Conservation (phyloP, 2,113 vertebrate species). For the Fulica atra region DNA sequence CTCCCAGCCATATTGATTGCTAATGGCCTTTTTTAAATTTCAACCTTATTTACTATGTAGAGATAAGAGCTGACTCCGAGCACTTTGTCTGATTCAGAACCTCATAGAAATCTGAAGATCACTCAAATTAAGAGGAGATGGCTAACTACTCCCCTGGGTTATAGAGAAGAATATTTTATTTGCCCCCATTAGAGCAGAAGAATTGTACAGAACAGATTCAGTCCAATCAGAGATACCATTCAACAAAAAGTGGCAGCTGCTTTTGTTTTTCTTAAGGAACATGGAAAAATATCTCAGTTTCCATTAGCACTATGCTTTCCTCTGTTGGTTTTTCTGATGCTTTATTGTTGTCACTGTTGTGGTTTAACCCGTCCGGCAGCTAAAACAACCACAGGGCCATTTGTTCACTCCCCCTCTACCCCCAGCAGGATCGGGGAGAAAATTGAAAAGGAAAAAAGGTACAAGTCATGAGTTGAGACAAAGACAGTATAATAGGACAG, state of each 20-base stretch:
- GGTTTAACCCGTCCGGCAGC: too few relatives aligned
- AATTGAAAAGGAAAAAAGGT: too few relatives aligned
- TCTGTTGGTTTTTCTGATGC: neutral
- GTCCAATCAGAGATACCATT: neutral
- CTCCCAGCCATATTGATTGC: conserved; percentile 52
- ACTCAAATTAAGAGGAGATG: conserved; percentile 72
- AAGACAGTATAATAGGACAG: too few relatives aligned
- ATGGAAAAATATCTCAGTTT: neutral
- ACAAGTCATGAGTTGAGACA: too few relatives aligned
- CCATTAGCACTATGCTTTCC: neutral
- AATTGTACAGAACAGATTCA: neutral
- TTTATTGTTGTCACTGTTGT: neutral
- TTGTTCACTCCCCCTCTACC: too few relatives aligned
- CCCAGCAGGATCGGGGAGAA: too few relatives aligned
- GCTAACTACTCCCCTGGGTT: conserved; percentile 66
- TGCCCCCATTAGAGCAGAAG: conserved; percentile 61
- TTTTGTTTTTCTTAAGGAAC: neutral
- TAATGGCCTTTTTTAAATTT: conserved; percentile 66
- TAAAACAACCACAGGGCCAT: too few relatives aligned
- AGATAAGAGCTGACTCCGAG: conserved; percentile 62
- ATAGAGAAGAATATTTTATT: conserved; percentile 45
- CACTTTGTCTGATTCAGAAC: conserved; percentile 64
- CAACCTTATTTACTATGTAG: conserved; percentile 69
- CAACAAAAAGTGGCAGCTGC: neutral
- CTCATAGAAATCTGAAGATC: conserved; percentile 64